Evolutionary conservation across 92 coral and sea anemone species (phyloP).

Genomic region (Meandrina meandrites): DNA sequence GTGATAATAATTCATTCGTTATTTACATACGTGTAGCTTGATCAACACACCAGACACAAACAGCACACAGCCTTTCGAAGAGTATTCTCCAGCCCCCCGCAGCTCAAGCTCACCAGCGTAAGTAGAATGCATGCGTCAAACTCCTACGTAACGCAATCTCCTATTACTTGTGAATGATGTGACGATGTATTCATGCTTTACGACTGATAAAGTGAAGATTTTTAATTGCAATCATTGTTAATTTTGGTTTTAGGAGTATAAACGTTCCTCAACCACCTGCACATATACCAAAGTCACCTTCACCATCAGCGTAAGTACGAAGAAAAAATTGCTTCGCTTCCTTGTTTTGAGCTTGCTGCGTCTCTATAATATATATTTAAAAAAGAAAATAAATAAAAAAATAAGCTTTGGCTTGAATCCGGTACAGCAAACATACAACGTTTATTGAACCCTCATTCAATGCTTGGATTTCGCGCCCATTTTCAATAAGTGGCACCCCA

Average conservation of each 20-base stretch:
- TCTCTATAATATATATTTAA: too few species aligned
- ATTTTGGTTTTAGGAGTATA: neutral
- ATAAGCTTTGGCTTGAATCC: too few species aligned
- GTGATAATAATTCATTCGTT: conserved; percentile 42
- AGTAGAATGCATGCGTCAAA: conserved; percentile 42
- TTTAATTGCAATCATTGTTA: neutral
- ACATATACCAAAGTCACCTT: conserved; percentile 18
- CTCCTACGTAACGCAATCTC: conserved; percentile 12
- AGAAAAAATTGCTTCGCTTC: neutral
- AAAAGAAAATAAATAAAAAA: too few species aligned
- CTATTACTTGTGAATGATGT: neutral
- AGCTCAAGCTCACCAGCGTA: conserved; percentile 61
- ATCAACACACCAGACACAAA: conserved; percentile 45
- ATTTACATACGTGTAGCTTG: conserved; percentile 50
- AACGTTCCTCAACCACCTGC: neutral
- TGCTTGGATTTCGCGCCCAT: too few species aligned
- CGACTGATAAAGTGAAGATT: neutral
- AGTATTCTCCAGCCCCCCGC: conserved; percentile 26
- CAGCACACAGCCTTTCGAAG: conserved; percentile 16
- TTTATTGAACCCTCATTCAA: too few species aligned
- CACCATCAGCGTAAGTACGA: conserved; percentile 39
- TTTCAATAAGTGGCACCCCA: too few species aligned
- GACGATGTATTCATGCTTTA: neutral
- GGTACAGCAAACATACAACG: too few species aligned
- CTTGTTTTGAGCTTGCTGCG: neutral